These are phyloP conservation scores for Coptodon rendalli DNA, from an alignment of 2,113 vertebrate species.

Conservation along the genomic window DNA sequence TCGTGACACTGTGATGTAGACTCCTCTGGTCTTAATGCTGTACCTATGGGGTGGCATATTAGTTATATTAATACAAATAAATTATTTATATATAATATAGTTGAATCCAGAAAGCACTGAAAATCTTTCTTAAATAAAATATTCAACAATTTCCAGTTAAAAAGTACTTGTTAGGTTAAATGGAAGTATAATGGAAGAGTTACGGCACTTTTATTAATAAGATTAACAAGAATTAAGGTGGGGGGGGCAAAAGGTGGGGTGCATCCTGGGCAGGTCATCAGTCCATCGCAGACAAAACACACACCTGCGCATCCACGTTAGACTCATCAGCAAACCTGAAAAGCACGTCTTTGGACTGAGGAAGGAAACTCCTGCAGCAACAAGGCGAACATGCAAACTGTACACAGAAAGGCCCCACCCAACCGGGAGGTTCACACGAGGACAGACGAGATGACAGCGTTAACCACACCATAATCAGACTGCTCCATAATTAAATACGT, in stretches of 20 bases:
- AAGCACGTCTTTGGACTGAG: background rate
- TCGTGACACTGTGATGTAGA: background rate
- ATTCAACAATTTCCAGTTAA: background rate
- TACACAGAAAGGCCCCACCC: background rate
- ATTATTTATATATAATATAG: background rate
- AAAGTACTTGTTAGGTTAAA: background rate
- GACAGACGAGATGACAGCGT: rapidly evolving
- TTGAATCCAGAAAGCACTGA: background rate
- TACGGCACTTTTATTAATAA: background rate
- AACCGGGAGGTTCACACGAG: background rate
- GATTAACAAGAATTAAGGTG: background rate
- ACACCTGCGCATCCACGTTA: rapidly evolving
- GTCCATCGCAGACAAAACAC: background rate
- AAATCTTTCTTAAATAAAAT: background rate
- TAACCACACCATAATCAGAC: background rate
- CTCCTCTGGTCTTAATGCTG: background rate
- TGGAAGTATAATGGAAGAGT: background rate
- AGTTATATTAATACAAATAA: background rate
- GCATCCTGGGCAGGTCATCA: background rate
- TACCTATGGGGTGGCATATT: background rate
- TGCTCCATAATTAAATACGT: background rate
- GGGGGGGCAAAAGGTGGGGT: background rate
- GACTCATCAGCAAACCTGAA: background rate
- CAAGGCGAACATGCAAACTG: background rate
- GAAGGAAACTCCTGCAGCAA: background rate